Conservation (phyloP, 2,888 invertebrate genomes). For the Oligia strigilis region DNA sequence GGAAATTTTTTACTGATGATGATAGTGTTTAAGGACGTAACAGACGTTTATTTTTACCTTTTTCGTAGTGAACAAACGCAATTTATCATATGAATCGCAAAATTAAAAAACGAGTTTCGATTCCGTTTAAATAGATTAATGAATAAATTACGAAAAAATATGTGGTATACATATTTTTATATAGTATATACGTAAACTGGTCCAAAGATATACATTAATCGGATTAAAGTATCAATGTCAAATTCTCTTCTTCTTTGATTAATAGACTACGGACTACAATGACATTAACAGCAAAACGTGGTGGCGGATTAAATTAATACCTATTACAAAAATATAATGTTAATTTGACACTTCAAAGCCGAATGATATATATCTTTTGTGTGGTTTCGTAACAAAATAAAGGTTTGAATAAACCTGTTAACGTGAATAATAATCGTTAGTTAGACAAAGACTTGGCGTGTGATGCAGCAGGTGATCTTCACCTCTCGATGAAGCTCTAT, state of each 20-base stretch:
- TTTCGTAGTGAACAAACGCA: neutral
- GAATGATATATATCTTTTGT: slow-evolving; percentile 40
- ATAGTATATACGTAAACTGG: slow-evolving; percentile 29
- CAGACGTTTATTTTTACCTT: neutral
- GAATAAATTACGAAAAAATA: slow-evolving; percentile 19
- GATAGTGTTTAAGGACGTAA: neutral
- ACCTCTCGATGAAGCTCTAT: slow-evolving; percentile 69
- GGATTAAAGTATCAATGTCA: slow-evolving; percentile 59
- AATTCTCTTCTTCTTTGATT: slow-evolving; percentile 55
- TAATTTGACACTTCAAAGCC: slow-evolving; percentile 39
- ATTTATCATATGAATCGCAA: slow-evolving; percentile 16
- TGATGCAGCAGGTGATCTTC: slow-evolving; percentile 71
- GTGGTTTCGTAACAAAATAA: slow-evolving; percentile 42
- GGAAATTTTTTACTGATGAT: slow-evolving; percentile 1
- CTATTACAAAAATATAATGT: slow-evolving; percentile 19
- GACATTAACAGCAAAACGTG: slow-evolving; percentile 23
- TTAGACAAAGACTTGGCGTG: slow-evolving; percentile 55
- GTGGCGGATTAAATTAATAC: slow-evolving; percentile 9
- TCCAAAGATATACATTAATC: slow-evolving; percentile 50
- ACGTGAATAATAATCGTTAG: slow-evolving; percentile 42
- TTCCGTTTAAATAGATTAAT: slow-evolving; percentile 41
- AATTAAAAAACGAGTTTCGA: slow-evolving; percentile 45
- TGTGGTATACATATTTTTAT: neutral
- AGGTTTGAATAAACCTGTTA: slow-evolving; percentile 14
- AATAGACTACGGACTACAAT: slow-evolving; percentile 14